Evolutionary conservation across 2,797 vertebrate genomes (phyloP), one percentile per base, ranked within the genome.

Genomic region (Eptatretus atami): DNA sequence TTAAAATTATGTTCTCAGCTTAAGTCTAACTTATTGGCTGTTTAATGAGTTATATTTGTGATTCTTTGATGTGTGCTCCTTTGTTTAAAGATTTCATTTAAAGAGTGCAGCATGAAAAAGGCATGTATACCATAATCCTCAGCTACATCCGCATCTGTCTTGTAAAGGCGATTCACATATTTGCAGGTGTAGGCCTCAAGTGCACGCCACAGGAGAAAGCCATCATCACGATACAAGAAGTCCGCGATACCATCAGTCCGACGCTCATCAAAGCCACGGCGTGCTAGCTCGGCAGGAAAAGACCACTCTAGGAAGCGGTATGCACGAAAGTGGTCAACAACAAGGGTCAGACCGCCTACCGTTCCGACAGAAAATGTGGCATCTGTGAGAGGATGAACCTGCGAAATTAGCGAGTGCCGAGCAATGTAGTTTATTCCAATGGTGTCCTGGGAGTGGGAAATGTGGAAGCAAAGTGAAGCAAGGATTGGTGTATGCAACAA

Each of bases 351-450:
- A 24, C 57, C 57, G 57, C 57, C 57, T 24, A 61, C 57, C 57
- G 57, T 61, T n/a, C 57, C 57, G 15, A 61, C 57, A 11, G 57
- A n/a, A 24, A 61, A 61, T 24, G 57, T 61, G 57, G 57, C n/a
- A 24, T 61, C 24, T n/a, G 57, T 61, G 57, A 61, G 57, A n/a
- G 57, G 57, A 12, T 24, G 15, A n/a, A 61, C 57, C 15, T n/a
- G 15, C 12, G 57, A n/a, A 24, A 61, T 61, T n/a, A 61, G 57
- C 57, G 57, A n/a, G 57, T 61, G 57, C 10, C 57, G 57, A n/a
- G 57, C 57, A n/a, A 61, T 24, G 57, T 61, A 61, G 57, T 61
- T 61, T 9, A 61, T 61, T n/a, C 57, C 57, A 24, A 61, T 61
- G 15, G 57, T 61, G 57, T 61, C 57, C 57, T 61, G 57, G n/a